phyloP scores from a whole-genome alignment of 2,797 vertebrate species.

The Macrochelys suwanniensis region DNA sequence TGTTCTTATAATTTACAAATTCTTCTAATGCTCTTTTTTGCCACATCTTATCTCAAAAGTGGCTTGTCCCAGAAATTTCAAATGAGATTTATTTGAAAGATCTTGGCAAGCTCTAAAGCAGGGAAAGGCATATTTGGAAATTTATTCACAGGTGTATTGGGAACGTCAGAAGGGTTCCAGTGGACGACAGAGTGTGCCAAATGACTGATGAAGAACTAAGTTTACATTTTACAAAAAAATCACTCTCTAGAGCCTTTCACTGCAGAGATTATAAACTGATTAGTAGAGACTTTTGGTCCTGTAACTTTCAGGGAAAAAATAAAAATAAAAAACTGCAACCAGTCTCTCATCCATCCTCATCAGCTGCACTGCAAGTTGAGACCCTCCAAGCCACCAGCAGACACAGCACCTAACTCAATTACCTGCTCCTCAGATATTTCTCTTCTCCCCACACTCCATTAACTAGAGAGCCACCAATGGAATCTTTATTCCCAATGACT shows the following conservation, averaged over 20 bases:
- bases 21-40: conserved; percentile 48
- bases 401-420: background rate
- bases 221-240: background rate
- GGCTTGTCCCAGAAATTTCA: conserved; percentile 61
- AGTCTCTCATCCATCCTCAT: background rate
- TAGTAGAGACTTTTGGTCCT: background rate
- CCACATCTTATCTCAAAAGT: background rate
- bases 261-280: background rate
- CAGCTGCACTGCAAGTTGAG: background rate
- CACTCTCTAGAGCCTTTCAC: background rate
- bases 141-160: conserved; percentile 66
- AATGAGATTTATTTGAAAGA: conserved; percentile 59
- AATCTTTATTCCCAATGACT: background rate
- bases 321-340: background rate
- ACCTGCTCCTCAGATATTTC: background rate
- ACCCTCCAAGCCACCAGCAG: background rate
- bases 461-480: background rate
- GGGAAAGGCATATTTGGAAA: conserved; percentile 53
- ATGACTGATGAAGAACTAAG: background rate
- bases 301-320: background rate
- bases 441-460: background rate
- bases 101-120: conserved; percentile 60
- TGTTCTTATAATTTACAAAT: conserved; percentile 7
- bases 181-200: conserved; percentile 61
- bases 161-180: conserved; percentile 48